Evolutionary conservation across 1,140 invertebrate species (phyloP).

Genomic region (Venustaconcha ellipsiformis): DNA sequence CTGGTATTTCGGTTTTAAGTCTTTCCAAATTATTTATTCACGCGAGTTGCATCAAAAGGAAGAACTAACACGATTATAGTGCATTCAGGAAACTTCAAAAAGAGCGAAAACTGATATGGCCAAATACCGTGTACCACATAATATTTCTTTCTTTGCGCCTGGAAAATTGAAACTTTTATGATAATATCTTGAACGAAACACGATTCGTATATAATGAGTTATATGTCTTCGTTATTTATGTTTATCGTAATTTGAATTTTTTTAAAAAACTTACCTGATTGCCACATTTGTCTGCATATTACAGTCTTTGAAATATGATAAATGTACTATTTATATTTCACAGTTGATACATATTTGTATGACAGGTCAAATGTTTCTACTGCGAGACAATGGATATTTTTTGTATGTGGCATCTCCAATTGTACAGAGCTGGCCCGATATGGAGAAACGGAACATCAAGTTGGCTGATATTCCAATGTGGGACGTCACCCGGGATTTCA

Average conservation of each 20-base stretch:
- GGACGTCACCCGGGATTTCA: slow-evolving; percentile 52
- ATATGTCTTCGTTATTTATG: neutral
- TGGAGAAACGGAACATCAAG: slow-evolving; percentile 44
- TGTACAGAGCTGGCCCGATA: slow-evolving; percentile 43
- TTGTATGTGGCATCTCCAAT: slow-evolving; percentile 49
- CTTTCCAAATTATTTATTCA: too few species aligned
- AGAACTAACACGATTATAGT: too few species aligned
- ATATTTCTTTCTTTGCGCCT: too few species aligned
- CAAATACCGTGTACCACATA: too few species aligned
- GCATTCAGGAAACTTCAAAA: too few species aligned
- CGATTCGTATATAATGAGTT: too few species aligned
- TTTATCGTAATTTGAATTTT: neutral
- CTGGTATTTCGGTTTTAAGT: too few species aligned
- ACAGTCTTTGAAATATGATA: neutral
- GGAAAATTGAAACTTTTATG: too few species aligned
- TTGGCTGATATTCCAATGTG: slow-evolving; percentile 53
- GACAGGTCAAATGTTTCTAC: slow-evolving; percentile 50
- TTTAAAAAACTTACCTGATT: neutral
- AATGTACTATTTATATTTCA: neutral
- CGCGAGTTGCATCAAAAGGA: too few species aligned
- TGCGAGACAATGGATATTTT: slow-evolving; percentile 39
- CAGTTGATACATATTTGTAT: neutral
- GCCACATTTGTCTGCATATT: neutral
- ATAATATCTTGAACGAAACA: too few species aligned
- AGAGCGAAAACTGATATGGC: too few species aligned